A percentile compares a stretch with the other conserved stretches of the same genome.
Evolutionary conservation across 2,888 invertebrate genomes (phyloP).

Genomic region (Cerceris ruficornis): DNA sequence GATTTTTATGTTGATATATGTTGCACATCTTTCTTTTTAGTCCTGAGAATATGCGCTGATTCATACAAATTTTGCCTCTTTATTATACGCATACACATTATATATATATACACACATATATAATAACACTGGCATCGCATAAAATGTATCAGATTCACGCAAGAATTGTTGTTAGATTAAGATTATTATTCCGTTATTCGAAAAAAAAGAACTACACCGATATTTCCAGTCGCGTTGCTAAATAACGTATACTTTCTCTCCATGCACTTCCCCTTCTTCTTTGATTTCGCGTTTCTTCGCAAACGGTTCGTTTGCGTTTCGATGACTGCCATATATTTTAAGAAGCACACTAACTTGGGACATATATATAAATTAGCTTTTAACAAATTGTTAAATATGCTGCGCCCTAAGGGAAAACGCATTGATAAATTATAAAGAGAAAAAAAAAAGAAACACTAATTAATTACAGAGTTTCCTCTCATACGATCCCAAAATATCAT

Average conservation of each 20-base stretch:
- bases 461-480: conserved; percentile 71
- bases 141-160: neutral
- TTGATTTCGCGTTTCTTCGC: conserved; percentile 55
- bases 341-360: conserved; percentile 79
- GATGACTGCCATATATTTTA: conserved; percentile 79
- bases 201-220: neutral
- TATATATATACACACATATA: conserved; percentile 7
- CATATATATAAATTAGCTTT: conserved; percentile 77
- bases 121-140: conserved; percentile 2
- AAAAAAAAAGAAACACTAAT: conserved; percentile 61
- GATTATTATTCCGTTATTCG: neutral
- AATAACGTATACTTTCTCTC: neutral
- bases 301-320: conserved; percentile 71
- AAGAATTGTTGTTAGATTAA: conserved; percentile 1
- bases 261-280: neutral
- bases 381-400: conserved; percentile 78
- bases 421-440: conserved; percentile 68
- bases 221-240: conserved; percentile 15
- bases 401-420: conserved; percentile 70
- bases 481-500: conserved; percentile 67
- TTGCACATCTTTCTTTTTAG: conserved; percentile 10
- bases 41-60: conserved; percentile 4
- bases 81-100: conserved; percentile 17
- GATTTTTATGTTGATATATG: conserved; percentile 13
- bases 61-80: conserved; percentile 11